Conservation (phyloP, 2,888 invertebrate species). For the Ectropis crepuscularia region DNA sequence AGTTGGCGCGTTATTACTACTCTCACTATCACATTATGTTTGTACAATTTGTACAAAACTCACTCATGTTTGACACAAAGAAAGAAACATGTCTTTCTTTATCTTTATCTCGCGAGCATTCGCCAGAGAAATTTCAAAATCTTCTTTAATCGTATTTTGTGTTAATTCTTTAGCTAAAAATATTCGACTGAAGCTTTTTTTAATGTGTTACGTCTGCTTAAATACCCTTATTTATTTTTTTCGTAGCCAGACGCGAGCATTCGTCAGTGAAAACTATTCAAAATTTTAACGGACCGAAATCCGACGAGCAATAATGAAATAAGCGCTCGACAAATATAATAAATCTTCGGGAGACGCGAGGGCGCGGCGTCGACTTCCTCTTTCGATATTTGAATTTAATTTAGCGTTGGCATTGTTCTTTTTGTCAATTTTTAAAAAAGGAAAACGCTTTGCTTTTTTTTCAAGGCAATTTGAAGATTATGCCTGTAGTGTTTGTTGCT, state of each 20-base stretch:
- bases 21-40: too few relatives aligned
- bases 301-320: slow-evolving; percentile 81
- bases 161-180: background rate
- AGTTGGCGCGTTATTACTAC: too few relatives aligned
- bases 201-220: background rate
- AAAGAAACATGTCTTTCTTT: too few relatives aligned
- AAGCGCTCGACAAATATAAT: slow-evolving; percentile 84
- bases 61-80: too few relatives aligned
- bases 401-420: slow-evolving; percentile 76
- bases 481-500: background rate
- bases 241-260: slow-evolving; percentile 12
- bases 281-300: slow-evolving; percentile 62
- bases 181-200: background rate
- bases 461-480: background rate
- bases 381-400: slow-evolving; percentile 85
- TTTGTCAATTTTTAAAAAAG: slow-evolving; percentile 63
- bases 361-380: slow-evolving; percentile 80
- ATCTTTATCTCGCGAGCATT: too few relatives aligned
- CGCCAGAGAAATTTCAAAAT: background rate
- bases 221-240: background rate
- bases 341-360: slow-evolving; percentile 80
- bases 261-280: slow-evolving; percentile 57
- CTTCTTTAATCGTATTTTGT: background rate
- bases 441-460: slow-evolving; percentile 22
- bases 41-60: too few relatives aligned